Conservation (phyloP, 1,140 invertebrate species). For the Bombus cullumanus region DNA sequence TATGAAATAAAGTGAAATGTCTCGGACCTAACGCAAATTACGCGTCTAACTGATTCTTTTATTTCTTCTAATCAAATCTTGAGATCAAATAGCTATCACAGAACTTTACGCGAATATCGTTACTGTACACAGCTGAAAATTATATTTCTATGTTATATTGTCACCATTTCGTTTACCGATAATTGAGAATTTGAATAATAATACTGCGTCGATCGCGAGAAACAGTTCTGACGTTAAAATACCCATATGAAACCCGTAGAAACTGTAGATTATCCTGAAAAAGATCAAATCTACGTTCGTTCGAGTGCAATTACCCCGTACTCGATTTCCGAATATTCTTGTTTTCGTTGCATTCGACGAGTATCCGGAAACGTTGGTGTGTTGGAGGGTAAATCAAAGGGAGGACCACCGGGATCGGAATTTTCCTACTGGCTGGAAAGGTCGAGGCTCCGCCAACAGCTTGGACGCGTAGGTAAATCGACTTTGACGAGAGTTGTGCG, state of each 20-base stretch:
- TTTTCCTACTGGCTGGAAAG: constrained; percentile 39
- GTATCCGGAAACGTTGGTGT: neutral
- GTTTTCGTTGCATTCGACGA: neutral
- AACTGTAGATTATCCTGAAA: neutral
- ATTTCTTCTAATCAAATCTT: neutral
- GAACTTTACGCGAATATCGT: neutral
- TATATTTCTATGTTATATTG: too few species aligned
- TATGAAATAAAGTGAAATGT: neutral
- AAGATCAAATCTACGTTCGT: neutral
- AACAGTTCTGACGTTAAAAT: neutral
- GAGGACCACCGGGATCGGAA: neutral
- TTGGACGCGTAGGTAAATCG: constrained; percentile 48
- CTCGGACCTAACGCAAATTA: neutral
- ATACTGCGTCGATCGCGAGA: rapidly evolving
- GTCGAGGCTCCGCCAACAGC: constrained; percentile 1
- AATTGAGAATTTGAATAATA: neutral
- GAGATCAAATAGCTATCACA: neutral
- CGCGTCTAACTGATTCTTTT: neutral
- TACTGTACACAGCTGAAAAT: too few species aligned
- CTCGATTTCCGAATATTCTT: neutral
- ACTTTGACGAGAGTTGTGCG: constrained; percentile 31
- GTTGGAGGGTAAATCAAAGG: constrained; percentile 1
- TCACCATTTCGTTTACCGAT: too few species aligned
- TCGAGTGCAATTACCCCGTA: neutral
- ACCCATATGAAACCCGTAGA: neutral